Conservation (phyloP, 2,888 invertebrate genomes). For the Theretra japonica region DNA sequence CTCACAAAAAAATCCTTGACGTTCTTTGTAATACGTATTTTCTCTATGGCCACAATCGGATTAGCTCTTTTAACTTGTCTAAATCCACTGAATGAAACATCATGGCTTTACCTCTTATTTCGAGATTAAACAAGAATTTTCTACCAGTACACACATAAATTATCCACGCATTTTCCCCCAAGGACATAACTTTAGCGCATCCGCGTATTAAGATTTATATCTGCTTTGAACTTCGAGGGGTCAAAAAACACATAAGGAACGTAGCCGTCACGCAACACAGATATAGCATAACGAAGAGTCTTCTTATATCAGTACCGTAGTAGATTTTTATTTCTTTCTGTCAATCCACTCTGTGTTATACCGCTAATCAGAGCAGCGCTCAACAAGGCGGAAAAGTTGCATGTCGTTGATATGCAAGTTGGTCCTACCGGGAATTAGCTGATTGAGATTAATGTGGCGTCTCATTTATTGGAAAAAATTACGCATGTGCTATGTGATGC, state of each 20-base stretch:
- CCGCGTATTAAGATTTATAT: constrained; percentile 10
- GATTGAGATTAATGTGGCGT: background rate
- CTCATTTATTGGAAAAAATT: background rate
- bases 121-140: too few relatives aligned
- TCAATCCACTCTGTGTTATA: background rate
- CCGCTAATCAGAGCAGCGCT: constrained; percentile 1
- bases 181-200: background rate
- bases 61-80: too few relatives aligned
- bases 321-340: background rate
- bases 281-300: background rate
- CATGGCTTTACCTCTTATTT: too few relatives aligned
- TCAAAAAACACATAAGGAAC: constrained; percentile 30
- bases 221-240: constrained; percentile 28
- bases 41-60: too few relatives aligned
- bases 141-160: too few relatives aligned
- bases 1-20: too few relatives aligned
- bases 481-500: too few relatives aligned
- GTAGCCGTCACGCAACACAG: constrained; percentile 2
- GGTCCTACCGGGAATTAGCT: background rate
- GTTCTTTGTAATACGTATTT: too few relatives aligned
- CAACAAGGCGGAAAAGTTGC: constrained; percentile 6
- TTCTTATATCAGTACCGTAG: constrained; percentile 6
- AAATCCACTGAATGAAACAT: too few relatives aligned
- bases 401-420: background rate
- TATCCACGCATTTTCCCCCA: background rate